Evolutionary conservation across 2,113 vertebrate species (phyloP).

Genomic region (Poicephalus meyeri): DNA sequence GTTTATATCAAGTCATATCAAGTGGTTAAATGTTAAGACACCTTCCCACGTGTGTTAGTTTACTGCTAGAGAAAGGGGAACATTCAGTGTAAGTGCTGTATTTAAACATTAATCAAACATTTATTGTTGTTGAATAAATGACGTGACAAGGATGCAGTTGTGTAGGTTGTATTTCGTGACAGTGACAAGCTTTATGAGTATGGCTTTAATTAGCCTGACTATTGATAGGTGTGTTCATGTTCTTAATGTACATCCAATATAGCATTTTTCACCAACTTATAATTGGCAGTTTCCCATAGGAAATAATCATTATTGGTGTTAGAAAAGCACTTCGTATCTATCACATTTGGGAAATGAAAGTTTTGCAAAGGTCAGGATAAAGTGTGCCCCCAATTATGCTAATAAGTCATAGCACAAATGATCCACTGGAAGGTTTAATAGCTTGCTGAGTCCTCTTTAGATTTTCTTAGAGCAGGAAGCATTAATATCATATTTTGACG

Average conservation of each 20-base stretch:
- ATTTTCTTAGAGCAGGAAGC: constrained; percentile 25
- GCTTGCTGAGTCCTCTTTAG: constrained; percentile 69
- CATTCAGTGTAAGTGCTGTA: background rate
- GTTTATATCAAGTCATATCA: background rate
- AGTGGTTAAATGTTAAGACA: background rate
- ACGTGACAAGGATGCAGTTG: background rate
- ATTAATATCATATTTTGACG: constrained; percentile 7
- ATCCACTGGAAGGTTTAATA: constrained; percentile 78
- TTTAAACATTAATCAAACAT: constrained; percentile 18
- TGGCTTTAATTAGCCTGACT: constrained; percentile 47
- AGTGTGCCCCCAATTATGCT: constrained; percentile 94
- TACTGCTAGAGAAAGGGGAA: background rate
- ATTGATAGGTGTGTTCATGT: constrained; percentile 53
- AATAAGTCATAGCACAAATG: constrained; percentile 87
- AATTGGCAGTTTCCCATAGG: constrained; percentile 81
- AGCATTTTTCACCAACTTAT: constrained; percentile 69
- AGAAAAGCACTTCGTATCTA: constrained; percentile 75
- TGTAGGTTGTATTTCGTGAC: background rate
- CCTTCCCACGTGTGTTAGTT: background rate
- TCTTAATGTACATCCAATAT: constrained; percentile 59
- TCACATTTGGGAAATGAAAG: constrained; percentile 87
- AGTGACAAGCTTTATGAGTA: constrained; percentile 12
- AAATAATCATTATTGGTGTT: constrained; percentile 76
- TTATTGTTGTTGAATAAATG: constrained; percentile 16
- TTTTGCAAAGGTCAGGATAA: constrained; percentile 84